Conservation (phyloP, 2,797 vertebrate genomes). For the Falco novaeseelandiae region DNA sequence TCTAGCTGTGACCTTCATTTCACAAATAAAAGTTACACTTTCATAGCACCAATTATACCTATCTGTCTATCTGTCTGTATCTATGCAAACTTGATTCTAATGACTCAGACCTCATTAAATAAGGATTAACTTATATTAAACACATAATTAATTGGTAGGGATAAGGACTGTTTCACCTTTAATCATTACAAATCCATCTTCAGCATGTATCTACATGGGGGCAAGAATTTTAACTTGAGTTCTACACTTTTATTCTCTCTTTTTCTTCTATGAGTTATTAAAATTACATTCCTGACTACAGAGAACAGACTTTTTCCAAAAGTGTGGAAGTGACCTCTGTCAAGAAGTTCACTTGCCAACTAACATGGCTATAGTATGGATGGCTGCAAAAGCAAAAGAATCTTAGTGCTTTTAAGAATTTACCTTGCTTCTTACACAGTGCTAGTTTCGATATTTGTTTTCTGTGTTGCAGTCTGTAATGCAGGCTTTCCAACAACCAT, state of each 20-base stretch:
- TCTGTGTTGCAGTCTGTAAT: neutral
- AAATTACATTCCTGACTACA: neutral
- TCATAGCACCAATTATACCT: neutral
- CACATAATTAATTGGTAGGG: neutral
- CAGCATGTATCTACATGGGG: neutral
- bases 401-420: neutral
- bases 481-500: neutral
- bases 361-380: neutral
- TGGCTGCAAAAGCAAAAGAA: neutral
- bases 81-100: neutral
- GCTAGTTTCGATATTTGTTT: neutral
- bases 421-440: neutral
- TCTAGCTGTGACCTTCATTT: constrained; percentile 3
- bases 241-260: neutral
- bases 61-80: neutral
- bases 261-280: neutral
- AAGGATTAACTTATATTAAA: constrained; percentile 23
- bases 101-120: constrained; percentile 20
- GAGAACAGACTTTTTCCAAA: neutral
- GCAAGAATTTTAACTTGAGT: neutral
- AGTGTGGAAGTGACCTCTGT: neutral
- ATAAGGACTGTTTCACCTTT: neutral
- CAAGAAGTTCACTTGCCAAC: neutral
- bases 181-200: neutral
- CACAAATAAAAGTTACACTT: neutral